These are phyloP conservation scores for Thinocorus orbignyianus DNA, from an alignment of 2,113 vertebrate species.

Conservation along the genomic window DNA sequence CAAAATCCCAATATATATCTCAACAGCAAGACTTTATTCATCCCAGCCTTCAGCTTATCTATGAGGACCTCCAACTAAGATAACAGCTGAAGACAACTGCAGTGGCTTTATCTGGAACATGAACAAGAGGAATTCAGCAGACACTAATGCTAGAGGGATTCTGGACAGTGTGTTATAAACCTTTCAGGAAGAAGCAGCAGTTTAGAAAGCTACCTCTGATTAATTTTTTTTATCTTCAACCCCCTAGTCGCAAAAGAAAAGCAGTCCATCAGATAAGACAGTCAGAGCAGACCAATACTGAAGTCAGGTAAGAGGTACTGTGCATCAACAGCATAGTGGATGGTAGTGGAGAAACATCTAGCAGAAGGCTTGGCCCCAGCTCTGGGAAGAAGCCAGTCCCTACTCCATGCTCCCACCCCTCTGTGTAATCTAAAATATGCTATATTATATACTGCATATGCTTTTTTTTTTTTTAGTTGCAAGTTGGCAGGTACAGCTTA, in stretches of 20 bases:
- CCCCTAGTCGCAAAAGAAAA: neutral
- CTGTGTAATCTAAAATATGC: neutral
- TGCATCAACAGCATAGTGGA: neutral
- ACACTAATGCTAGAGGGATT: neutral
- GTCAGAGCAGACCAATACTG: neutral
- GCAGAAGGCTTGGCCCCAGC: neutral
- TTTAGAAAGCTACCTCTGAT: neutral
- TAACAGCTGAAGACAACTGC: constrained; percentile 15
- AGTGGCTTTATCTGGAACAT: neutral
- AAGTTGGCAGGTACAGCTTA: constrained; percentile 13
- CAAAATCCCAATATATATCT: neutral
- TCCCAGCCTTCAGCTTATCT: neutral
- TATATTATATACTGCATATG: too few relatives aligned
- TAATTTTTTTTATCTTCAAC: neutral
- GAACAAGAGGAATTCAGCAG: neutral
- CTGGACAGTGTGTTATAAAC: neutral
- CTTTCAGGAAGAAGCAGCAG: neutral
- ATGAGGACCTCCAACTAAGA: neutral
- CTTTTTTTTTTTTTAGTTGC: neutral
- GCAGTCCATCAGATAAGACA: neutral
- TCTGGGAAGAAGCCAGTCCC: neutral
- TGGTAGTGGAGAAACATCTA: neutral
- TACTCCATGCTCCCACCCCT: neutral
- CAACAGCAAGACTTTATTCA: neutral
- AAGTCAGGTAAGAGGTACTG: neutral